A percentile compares a stretch with the other conserved stretches of the same genome.
These are phyloP conservation scores for Corythoichthys haematopterus DNA, from an alignment of 2,113 vertebrate species.

Conservation along the genomic window DNA sequence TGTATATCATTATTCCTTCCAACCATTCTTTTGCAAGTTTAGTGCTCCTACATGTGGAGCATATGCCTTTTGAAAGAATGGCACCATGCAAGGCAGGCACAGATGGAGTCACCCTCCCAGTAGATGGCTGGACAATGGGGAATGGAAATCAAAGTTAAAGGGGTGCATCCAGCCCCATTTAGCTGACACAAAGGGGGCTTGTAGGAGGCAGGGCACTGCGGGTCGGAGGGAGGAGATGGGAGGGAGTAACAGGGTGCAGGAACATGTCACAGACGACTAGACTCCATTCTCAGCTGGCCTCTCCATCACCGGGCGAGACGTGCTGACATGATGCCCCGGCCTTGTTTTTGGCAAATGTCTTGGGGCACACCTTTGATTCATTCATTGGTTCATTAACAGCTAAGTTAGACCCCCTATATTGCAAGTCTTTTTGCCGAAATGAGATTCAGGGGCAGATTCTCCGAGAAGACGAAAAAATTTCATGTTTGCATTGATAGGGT, in stretches of 20 bases:
- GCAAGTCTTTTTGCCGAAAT: too few relatives aligned
- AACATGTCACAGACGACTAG: constrained; percentile 80
- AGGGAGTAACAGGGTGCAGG: constrained; percentile 66
- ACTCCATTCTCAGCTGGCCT: constrained; percentile 71
- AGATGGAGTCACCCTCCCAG: constrained; percentile 81
- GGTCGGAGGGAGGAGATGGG: constrained; percentile 59
- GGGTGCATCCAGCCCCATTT: constrained; percentile 75
- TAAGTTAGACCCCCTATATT: background rate
- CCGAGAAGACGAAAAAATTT: too few relatives aligned
- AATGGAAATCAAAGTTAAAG: constrained; percentile 78
- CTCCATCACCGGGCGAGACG: constrained; percentile 72
- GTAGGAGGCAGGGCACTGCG: constrained; percentile 84
- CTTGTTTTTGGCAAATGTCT: constrained; percentile 16
- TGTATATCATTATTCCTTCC: constrained; percentile 73
- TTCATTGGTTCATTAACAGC: background rate
- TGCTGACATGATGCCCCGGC: constrained; percentile 60
- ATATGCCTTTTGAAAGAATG: constrained; percentile 85
- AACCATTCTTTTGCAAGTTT: constrained; percentile 69
- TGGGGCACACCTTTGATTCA: background rate
- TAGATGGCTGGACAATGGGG: constrained; percentile 74
- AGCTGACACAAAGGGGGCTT: constrained; percentile 84
- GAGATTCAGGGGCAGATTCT: too few relatives aligned
- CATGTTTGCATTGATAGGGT: too few relatives aligned
- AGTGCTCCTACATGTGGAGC: constrained; percentile 71
- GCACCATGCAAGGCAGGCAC: constrained; percentile 79